Conservation (phyloP, 2,797 vertebrate genomes). For the Onychomys torridus region DNA sequence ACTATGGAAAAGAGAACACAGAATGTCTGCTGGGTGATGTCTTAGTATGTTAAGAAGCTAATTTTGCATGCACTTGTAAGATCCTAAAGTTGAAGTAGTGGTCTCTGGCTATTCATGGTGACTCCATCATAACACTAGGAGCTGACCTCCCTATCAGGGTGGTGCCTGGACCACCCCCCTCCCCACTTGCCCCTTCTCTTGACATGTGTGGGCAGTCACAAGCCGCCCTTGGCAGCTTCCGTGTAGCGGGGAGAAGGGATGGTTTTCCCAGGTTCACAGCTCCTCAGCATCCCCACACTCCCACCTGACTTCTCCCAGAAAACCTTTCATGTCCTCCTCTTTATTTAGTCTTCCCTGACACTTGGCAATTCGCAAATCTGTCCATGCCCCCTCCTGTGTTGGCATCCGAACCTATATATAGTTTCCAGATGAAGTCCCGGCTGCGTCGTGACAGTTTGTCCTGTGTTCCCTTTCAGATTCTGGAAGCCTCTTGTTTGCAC, state of each 20-base stretch:
- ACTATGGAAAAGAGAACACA: not conserved
- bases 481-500: not conserved
- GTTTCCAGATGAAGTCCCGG: not conserved
- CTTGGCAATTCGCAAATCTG: conserved; percentile 18
- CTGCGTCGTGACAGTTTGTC: not conserved
- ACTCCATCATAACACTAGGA: not conserved
- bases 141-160: not conserved
- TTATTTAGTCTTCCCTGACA: conserved; percentile 16
- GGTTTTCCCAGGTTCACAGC: not conserved
- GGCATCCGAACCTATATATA: conserved; percentile 56
- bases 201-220: not conserved
- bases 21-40: not conserved
- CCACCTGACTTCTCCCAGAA: not conserved
- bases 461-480: not conserved
- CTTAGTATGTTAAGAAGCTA: not conserved
- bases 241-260: not conserved
- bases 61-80: not conserved
- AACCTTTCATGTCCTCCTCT: not conserved
- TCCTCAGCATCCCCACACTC: fast-evolving
- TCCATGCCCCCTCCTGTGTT: conserved; percentile 47
- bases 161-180: not conserved
- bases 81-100: not conserved
- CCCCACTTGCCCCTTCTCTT: not conserved
- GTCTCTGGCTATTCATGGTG: not conserved
- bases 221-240: fast-evolving